phyloP scores from a whole-genome alignment of 2,888 invertebrate species.

The Epinotia brunnichana region DNA sequence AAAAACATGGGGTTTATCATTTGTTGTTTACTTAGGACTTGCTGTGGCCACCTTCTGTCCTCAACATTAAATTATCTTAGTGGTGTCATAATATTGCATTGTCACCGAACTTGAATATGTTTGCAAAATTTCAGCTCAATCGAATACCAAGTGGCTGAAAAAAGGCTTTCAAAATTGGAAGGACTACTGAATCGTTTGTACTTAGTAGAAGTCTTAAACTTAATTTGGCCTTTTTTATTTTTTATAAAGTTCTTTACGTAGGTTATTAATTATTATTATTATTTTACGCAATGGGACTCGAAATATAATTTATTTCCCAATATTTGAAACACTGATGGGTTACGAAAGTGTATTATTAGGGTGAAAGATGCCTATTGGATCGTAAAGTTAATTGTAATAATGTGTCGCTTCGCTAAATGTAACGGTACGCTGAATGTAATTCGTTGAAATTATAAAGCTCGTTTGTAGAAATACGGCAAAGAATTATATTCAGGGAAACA shows the following conservation, averaged over 20 bases:
- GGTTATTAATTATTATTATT: no score
- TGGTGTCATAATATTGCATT: no score
- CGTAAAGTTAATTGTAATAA: constrained; percentile 15
- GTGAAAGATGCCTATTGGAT: not conserved
- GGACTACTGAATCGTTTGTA: no score
- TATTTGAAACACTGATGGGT: constrained; percentile 11
- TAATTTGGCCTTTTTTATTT: not conserved
- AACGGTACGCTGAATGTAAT: not conserved
- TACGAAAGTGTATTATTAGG: constrained; percentile 6
- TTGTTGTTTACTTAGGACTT: no score
- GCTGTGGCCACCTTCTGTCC: no score
- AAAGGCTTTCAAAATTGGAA: no score
- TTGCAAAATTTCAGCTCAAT: no score
- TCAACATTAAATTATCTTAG: no score
- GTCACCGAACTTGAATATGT: no score
- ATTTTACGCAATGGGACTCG: constrained; percentile 8
- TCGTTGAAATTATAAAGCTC: not conserved
- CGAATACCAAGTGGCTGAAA: no score
- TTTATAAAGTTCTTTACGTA: constrained; percentile 24
- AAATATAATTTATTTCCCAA: constrained; percentile 8
- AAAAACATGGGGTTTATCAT: no score
- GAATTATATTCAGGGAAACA: no score
- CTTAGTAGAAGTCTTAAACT: not conserved
- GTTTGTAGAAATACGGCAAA: not conserved
- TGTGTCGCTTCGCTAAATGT: not conserved